Conservation (phyloP, 2,113 vertebrate genomes). For the Tyrannus savana region DNA sequence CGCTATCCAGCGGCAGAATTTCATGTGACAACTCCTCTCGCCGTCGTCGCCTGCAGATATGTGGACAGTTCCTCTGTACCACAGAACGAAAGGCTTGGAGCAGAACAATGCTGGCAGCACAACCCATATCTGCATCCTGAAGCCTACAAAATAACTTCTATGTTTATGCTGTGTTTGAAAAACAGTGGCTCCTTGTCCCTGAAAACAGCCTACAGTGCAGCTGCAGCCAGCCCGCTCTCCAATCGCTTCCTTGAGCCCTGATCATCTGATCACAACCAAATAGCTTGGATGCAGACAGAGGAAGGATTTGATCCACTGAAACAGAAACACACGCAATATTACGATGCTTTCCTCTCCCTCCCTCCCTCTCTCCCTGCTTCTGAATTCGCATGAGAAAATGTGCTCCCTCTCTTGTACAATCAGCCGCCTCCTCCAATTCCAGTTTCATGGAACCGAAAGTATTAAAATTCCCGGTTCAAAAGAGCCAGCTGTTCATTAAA, state of each 20-base stretch:
- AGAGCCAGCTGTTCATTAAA: conserved; percentile 49
- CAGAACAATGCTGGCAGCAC: conserved; percentile 92
- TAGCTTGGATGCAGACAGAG: conserved; percentile 83
- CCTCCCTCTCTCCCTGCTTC: conserved; percentile 1
- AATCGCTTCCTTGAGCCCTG: conserved; percentile 85
- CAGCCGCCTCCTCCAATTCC: background rate
- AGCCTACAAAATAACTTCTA: conserved; percentile 84
- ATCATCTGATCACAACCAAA: conserved; percentile 93
- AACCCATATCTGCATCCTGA: conserved; percentile 94
- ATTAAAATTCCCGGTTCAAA: conserved; percentile 43
- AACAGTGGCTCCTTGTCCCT: conserved; percentile 93
- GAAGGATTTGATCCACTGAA: conserved; percentile 80
- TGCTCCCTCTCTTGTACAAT: conserved; percentile 40
- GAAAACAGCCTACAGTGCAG: conserved; percentile 88
- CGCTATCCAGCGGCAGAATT: conserved; percentile 86
- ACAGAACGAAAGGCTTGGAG: conserved; percentile 90
- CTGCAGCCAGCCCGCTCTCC: conserved; percentile 87
- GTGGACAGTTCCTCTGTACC: conserved; percentile 91
- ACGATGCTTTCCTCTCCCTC: background rate
- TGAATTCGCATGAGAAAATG: conserved; percentile 46
- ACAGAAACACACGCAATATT: conserved; percentile 61
- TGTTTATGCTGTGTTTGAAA: conserved; percentile 83
- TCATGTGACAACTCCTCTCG: conserved; percentile 89
- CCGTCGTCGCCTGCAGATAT: conserved; percentile 85
- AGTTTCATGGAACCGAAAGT: conserved; percentile 30